Evolutionary conservation across 2,797 vertebrate genomes (phyloP), one percentile per base, ranked within the genome.

Genomic region (Euthynnus affinis): DNA sequence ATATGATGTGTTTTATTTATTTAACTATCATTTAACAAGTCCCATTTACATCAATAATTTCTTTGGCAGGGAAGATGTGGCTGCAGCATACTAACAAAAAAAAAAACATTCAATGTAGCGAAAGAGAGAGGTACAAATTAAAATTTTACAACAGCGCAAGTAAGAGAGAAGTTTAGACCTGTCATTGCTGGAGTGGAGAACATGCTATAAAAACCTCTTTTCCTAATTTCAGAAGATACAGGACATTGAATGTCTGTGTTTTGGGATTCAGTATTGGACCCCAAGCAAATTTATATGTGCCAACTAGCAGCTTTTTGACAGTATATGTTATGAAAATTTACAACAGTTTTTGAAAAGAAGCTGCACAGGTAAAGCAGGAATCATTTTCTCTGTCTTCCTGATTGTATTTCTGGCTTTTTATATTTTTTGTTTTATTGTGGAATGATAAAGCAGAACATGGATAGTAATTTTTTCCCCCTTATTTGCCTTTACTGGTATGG

Each of bases 201-300:
- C 34, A 46, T 46, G 49, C 59, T 74, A 65, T 59, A 27, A 64
- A 70, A 74, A 32, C 71, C 57, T 42, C 32, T 69, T 69, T 59
- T 13, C 5, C 42, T 27, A 5, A 59, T 23, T 70, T 37, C 53
- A 65, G 66, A 14, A 9, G 15, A 7, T 48, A 17, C 25, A 14
- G 22, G 37, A 76, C 18, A 48, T 63, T 32, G 32, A 68, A 57
- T 29, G 48, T 55, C 48, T 56, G 17, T 74, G 56, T 29, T 22
- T 18, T 51, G 49, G 48, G 56, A 62, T 57, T 46, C n/a, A 58
- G 52, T 62, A 27, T 74, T 44, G 56, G 32, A 53, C 34, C 13
- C 40, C 4, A 67, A 67, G 9, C 7, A 56, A 0, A 60, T 48
- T 1, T 82, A 3, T 29, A 20, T 68, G n/a, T 46, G 20, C 25